Evolutionary conservation across 2,888 invertebrate species (phyloP).

Genomic region (Bibio marci): DNA sequence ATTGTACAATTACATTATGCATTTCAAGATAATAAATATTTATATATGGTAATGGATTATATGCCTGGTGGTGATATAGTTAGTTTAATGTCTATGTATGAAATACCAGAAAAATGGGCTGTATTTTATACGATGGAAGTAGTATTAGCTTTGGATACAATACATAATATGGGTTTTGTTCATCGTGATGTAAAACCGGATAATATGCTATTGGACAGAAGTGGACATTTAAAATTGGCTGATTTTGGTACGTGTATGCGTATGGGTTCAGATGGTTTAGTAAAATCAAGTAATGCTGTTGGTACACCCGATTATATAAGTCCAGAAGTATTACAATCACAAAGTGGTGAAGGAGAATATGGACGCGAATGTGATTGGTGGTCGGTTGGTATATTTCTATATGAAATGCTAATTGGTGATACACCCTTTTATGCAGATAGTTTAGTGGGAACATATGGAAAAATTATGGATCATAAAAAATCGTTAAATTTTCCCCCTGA

Average conservation of each 20-base stretch:
- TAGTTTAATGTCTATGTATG: constrained; percentile 95
- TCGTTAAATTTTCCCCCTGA: constrained; percentile 91
- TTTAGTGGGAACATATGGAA: constrained; percentile 92
- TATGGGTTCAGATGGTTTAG: constrained; percentile 90
- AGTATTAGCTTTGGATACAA: constrained; percentile 91
- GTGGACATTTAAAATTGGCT: constrained; percentile 94
- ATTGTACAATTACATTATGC: constrained; percentile 97
- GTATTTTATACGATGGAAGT: constrained; percentile 97
- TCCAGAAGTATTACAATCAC: constrained; percentile 94
- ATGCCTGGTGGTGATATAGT: constrained; percentile 99
- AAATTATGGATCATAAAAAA: constrained; percentile 98
- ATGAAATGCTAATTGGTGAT: constrained; percentile 97
- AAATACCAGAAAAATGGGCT: constrained; percentile 98
- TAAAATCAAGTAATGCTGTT: constrained; percentile 93
- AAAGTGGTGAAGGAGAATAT: constrained; percentile 89
- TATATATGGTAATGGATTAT: constrained; percentile 99
- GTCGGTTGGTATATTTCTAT: constrained; percentile 97
- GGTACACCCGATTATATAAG: constrained; percentile 99
- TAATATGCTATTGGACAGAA: constrained; percentile 89
- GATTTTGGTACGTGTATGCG: constrained; percentile 99
- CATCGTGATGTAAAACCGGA: constrained; percentile 97
- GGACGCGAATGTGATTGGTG: constrained; percentile 99
- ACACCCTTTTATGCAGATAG: constrained; percentile 99
- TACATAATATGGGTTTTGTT: constrained; percentile 95
- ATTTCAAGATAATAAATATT: constrained; percentile 91